phyloP scores from a whole-genome alignment of 2,113 vertebrate species.

The Paratilapia polleni region DNA sequence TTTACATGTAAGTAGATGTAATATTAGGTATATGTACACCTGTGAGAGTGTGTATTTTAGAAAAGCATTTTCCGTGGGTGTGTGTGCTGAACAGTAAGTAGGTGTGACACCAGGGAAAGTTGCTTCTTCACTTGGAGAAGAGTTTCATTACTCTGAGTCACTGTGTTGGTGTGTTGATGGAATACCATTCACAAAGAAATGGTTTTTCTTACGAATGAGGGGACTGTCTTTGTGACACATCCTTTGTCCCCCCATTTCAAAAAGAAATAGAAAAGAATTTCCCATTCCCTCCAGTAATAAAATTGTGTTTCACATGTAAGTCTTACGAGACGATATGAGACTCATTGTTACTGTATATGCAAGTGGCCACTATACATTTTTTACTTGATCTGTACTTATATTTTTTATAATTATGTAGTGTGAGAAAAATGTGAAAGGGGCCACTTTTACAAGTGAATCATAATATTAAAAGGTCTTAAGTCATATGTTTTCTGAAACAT shows the following conservation, averaged over 20 bases:
- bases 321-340: background rate
- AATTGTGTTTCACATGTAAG: background rate
- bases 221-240: background rate
- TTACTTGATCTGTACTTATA: background rate
- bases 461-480: background rate
- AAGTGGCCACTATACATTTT: background rate
- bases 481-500: background rate
- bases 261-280: background rate
- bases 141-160: conserved; percentile 27
- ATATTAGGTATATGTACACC: background rate
- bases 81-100: background rate
- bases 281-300: background rate
- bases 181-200: background rate
- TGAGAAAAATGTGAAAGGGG: background rate
- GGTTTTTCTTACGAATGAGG: background rate
- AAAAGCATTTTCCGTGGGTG: background rate
- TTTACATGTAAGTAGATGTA: conserved; percentile 86
- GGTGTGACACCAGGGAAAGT: background rate
- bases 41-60: background rate
- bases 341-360: background rate
- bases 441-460: background rate
- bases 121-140: background rate
- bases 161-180: background rate
- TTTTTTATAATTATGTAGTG: background rate
- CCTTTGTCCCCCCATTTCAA: background rate